Evolutionary conservation across 2,113 vertebrate genomes (phyloP).

Genomic region (Corapipo altera): DNA sequence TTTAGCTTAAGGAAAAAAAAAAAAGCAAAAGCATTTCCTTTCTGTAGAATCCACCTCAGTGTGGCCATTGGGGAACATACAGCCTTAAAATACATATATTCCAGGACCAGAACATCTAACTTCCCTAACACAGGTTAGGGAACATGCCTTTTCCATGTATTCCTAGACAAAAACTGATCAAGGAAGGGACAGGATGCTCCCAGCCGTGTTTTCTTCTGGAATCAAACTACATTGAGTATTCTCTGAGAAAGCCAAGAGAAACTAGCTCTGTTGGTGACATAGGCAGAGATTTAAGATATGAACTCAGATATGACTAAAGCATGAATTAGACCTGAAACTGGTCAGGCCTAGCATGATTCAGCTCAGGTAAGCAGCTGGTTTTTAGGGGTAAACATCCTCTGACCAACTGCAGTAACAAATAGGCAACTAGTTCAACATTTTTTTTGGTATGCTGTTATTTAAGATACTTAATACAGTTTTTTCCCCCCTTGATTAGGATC

Average conservation of each 20-base stretch:
- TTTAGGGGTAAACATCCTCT: not conserved
- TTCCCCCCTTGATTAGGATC: not conserved
- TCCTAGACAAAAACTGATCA: not conserved
- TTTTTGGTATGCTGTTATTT: not conserved
- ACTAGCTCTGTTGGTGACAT: accelerated
- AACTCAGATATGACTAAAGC: not conserved
- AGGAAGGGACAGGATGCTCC: not conserved
- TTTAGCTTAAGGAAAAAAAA: not conserved
- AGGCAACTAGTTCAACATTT: not conserved
- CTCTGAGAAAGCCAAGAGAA: not conserved
- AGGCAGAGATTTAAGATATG: not conserved
- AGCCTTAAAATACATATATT: not conserved
- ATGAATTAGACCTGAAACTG: not conserved
- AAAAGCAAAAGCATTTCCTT: not conserved
- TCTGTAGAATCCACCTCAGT: not conserved
- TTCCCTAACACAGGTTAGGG: not conserved
- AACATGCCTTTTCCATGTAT: not conserved
- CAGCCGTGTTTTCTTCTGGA: not conserved
- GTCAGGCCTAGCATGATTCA: not conserved
- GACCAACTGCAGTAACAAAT: not conserved
- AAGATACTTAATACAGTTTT: not conserved
- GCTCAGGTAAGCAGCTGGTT: accelerated
- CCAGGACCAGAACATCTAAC: not conserved
- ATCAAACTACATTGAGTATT: not conserved
- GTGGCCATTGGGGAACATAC: not conserved